Evolutionary conservation across 1,140 invertebrate species (phyloP).

Genomic region (Periplaneta americana): DNA sequence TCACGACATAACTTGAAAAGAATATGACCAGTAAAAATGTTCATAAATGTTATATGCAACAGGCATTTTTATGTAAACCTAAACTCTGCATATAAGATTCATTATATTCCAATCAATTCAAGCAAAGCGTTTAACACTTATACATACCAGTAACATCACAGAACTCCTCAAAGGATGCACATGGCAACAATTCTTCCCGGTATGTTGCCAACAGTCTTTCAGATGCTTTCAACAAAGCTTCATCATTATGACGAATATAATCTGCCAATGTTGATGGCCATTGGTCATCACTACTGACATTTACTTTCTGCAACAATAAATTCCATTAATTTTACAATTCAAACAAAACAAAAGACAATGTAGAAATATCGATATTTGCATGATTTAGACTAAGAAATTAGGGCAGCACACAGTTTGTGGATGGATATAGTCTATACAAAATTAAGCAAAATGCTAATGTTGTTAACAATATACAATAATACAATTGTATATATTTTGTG

Average conservation of each 20-base stretch:
- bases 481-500: no score
- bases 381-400: no score
- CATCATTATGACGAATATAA: slow-evolving; percentile 92
- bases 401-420: no score
- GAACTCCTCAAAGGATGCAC: slow-evolving; percentile 84
- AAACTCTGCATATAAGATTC: background rate
- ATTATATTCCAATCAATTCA: background rate
- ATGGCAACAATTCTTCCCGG: slow-evolving; percentile 84
- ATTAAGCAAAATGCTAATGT: no score
- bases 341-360: no score
- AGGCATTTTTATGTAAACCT: background rate
- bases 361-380: no score
- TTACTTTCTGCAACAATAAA: slow-evolving; percentile 55
- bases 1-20: background rate
- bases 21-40: background rate
- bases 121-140: background rate
- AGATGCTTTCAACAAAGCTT: slow-evolving; percentile 78
- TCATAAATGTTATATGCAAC: background rate
- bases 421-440: no score
- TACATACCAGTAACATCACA: slow-evolving; percentile 77
- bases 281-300: slow-evolving; percentile 57
- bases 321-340: no score
- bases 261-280: slow-evolving; percentile 88
- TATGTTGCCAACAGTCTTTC: slow-evolving; percentile 76
- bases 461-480: no score